These are phyloP conservation scores for Thamnophis sirtalis DNA, from an alignment of 2,113 vertebrate species.

Conservation along the genomic window DNA sequence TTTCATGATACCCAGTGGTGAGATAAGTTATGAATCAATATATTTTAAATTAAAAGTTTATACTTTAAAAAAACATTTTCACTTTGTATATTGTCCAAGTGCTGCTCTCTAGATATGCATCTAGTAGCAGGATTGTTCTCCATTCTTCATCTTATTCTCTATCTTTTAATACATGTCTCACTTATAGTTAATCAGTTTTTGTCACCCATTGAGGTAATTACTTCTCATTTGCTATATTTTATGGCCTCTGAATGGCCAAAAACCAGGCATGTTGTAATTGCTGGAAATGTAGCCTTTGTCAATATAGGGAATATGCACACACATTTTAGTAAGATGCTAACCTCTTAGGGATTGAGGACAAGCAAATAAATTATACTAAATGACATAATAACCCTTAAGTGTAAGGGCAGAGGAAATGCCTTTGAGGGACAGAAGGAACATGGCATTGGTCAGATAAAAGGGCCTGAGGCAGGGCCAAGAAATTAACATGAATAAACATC, in stretches of 20 bases:
- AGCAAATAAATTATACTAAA: neutral
- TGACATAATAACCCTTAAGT: neutral
- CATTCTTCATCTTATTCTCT: neutral
- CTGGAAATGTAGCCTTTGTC: neutral
- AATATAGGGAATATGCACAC: neutral
- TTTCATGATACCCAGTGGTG: neutral
- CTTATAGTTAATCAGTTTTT: neutral
- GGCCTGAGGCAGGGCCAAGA: neutral
- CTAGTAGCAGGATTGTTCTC: neutral
- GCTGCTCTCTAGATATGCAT: neutral
- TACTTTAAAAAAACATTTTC: neutral
- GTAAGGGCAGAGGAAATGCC: neutral
- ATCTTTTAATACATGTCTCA: neutral
- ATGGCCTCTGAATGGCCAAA: neutral
- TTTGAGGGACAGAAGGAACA: neutral
- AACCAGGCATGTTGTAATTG: neutral
- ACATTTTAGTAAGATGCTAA: neutral
- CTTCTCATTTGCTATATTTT: neutral
- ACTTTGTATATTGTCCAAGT: neutral
- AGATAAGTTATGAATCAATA: neutral
- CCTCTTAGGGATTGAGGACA: neutral
- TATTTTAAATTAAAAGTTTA: neutral
- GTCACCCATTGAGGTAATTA: neutral
- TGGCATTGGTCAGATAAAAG: neutral
- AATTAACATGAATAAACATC: neutral